A percentile compares a stretch with the other conserved stretches of the same genome.
Evolutionary conservation across 2,888 invertebrate genomes (phyloP).

Genomic region (Ariolimax columbianus): DNA sequence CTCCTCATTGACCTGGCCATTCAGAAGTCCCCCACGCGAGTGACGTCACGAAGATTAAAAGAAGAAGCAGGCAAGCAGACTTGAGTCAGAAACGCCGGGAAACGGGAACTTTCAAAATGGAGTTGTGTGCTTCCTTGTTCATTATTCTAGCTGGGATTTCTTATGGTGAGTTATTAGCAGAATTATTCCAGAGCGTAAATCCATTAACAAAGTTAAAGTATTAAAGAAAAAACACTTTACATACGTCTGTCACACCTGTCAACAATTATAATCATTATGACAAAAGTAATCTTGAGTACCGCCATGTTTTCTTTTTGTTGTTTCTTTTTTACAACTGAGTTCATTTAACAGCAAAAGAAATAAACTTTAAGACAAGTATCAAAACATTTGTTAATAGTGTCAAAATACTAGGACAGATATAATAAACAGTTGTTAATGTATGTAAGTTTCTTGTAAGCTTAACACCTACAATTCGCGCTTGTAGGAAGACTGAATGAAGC

Average conservation of each 20-base stretch:
- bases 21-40: conserved; percentile 19
- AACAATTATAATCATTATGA: background rate
- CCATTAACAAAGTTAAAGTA: background rate
- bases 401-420: too few relatives aligned
- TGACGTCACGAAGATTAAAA: conserved; percentile 7
- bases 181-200: background rate
- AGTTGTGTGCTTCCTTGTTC: background rate
- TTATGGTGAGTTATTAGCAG: background rate
- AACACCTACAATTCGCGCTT: too few relatives aligned
- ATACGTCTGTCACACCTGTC: background rate
- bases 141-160: background rate
- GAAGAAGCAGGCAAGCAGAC: background rate
- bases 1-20: background rate
- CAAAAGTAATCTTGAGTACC: background rate
- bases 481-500: too few relatives aligned
- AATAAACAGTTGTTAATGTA: too few relatives aligned
- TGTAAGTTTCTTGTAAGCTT: too few relatives aligned
- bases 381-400: too few relatives aligned
- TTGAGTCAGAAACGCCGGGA: conserved; percentile 31
- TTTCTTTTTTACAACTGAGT: too few relatives aligned
- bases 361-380: too few relatives aligned
- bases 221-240: background rate
- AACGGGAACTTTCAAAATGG: conserved; percentile 35
- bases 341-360: too few relatives aligned
- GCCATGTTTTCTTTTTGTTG: background rate